Evolutionary conservation across 2,797 vertebrate species (phyloP), one percentile per base, ranked within the genome.

Genomic region (Epinephelus malabaricus): DNA sequence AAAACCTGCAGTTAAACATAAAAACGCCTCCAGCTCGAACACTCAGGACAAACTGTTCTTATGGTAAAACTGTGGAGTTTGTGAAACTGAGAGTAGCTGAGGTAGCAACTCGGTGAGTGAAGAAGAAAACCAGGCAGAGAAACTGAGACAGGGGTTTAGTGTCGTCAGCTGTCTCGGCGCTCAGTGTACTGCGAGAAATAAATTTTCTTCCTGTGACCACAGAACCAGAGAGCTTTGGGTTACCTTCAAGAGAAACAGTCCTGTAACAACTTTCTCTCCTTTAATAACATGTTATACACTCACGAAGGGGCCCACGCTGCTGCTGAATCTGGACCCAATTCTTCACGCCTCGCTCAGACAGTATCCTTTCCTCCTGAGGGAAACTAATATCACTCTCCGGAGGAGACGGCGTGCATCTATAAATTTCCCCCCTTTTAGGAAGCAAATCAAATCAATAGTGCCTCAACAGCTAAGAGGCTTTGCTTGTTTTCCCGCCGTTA

Each of bases 391-490:
- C 74, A 34, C 91, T 88, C 92, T 90, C 83, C 23, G 76, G 88
- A 90, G 88, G 88, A 83, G 85, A 79, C 84, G 69, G 49, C 53
- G 58, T 46, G 25, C 73, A 84, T 86, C 90, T 85, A 92, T 94
- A 94, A 90, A 94, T 94, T 89, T 66, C 73, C 79, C 47, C 53
- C 47, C 53, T 62, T 88, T 91, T 86, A 92, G 83, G 82, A 86
- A 87, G 90, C 93, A 91, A 87, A 87, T 92, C 91, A 84, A 94
- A 95, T 93, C 85, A 82, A 88, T 88, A 82, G 85, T 78, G 86
- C 72, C 82, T 62, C 79, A 79, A 84, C 81, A 77, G 85, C 91
- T 89, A 79, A 92, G 86, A 75, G 77, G 82, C 79, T 92, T 82
- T 76, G 81, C 88, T 92, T 92, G 89, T 93, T 93, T 93, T 93